Base-by-base conservation (phyloP, 2,797 vertebrate species). In the Aplochiton taeniatus region DNA sequence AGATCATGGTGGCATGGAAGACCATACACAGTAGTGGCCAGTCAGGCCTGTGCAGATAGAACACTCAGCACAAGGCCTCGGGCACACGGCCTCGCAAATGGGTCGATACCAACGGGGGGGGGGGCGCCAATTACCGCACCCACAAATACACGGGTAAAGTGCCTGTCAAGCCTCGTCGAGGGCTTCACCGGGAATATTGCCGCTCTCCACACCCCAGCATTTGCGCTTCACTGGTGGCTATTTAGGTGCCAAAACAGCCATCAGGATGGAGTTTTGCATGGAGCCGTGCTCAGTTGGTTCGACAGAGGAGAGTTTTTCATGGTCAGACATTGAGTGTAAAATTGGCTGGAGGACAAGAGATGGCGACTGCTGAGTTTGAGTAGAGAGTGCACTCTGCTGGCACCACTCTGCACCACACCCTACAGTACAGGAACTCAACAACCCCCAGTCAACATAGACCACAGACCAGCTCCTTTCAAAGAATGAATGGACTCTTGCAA, bases 141-240 rank as follows among this genome's bases (percentile, higher is more conserved):
- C 80, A 75, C 81, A 85, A 87, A 82, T 81, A 87, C 76, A 88
- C 83, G 83, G 76, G 74, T 78, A 79, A 82, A 89, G 87, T 85
- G 79, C 77, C 68, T 86, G 79, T 88, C 75, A 80, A 84, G 80
- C 70, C 69, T 64, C 76, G 67, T 67, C 55, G 76, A 83, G 85
- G 83, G 82, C 74, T 75, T 83, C 69, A 63, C 83, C 47, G 55
- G 77, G 75, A 83, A 82, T 80, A 82, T 69, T 46, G 31, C 48
- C 16, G 11, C 76, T 78, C 76, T 53, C 76, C 81, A 77, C 80
- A 80, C 76, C 66, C n/a, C 81, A 76, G 76, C 73, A 82, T 80
- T 86, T 80, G 83, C 72, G 16, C 3, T 68, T 71, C 72, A 72
- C 79, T 73, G 42, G 68, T 70, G 74, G 71, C 63, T 58, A 63